phyloP scores from a whole-genome alignment of 2,888 invertebrate species.

The Ptychoptera contaminata region DNA sequence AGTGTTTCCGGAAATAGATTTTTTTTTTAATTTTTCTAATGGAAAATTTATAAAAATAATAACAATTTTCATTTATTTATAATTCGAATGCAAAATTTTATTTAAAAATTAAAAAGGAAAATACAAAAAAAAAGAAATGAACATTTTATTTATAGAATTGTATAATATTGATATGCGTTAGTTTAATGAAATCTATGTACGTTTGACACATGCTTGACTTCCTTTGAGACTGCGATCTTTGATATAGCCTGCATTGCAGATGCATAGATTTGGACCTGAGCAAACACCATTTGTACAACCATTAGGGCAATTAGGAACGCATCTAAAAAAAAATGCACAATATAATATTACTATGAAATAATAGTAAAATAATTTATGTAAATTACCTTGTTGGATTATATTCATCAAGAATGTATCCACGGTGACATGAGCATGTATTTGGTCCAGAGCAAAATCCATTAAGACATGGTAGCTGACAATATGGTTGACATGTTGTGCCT shows the following conservation, averaged over 20 bases:
- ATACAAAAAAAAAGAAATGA: too few relatives aligned
- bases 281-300: slow-evolving; percentile 62
- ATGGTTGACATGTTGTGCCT: slow-evolving; percentile 32
- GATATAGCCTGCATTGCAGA: slow-evolving; percentile 50
- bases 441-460: slow-evolving; percentile 53
- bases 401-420: slow-evolving; percentile 35
- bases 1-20: too few relatives aligned
- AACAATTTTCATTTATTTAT: too few relatives aligned
- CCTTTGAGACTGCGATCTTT: slow-evolving; percentile 46
- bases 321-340: slow-evolving; percentile 24
- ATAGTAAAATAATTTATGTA: background rate
- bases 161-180: too few relatives aligned
- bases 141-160: too few relatives aligned
- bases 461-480: slow-evolving; percentile 46
- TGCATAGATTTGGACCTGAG: slow-evolving; percentile 54
- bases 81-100: too few relatives aligned
- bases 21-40: too few relatives aligned
- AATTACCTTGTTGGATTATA: slow-evolving; percentile 14
- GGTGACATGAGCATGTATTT: slow-evolving; percentile 41
- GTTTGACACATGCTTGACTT: slow-evolving; percentile 39
- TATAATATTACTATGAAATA: background rate
- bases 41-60: too few relatives aligned
- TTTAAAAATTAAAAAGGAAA: too few relatives aligned
- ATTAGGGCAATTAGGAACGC: slow-evolving; percentile 45
- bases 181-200: background rate